Percentiles rank a stretch among this genome's conserved stretches.
phyloP scores from a whole-genome alignment of 2,113 vertebrate genomes.

The Leptosomus discolor region DNA sequence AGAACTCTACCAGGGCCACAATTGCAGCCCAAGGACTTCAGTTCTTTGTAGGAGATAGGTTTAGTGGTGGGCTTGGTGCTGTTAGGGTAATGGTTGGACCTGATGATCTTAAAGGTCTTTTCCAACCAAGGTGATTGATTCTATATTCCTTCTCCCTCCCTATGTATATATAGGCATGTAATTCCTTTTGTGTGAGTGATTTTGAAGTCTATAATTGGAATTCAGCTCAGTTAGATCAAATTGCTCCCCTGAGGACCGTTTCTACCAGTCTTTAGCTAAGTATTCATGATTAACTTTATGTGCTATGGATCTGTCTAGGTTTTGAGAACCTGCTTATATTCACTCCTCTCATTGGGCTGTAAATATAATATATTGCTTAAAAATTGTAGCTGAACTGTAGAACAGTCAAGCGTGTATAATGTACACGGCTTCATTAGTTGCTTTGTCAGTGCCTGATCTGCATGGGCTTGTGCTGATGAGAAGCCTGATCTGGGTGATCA shows the following conservation, averaged over 20 bases:
- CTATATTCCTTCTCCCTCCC: too few species aligned
- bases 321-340: not conserved
- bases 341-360: not conserved
- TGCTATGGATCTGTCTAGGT: not conserved
- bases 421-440: not conserved
- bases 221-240: not conserved
- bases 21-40: not conserved
- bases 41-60: not conserved
- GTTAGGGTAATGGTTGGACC: too few species aligned
- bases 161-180: rapidly evolving
- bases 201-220: not conserved
- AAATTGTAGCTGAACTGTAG: not conserved
- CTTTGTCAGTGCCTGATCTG: not conserved
- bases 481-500: not conserved
- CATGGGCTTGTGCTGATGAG: not conserved
- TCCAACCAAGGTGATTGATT: too few species aligned
- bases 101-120: too few species aligned
- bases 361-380: not conserved
- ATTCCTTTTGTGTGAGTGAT: not conserved
- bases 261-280: not conserved
- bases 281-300: not conserved
- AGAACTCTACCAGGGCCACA: not conserved
- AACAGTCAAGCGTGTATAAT: rapidly evolving
- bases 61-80: too few species aligned
- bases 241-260: not conserved